Percentiles rank a stretch among this genome's conserved stretches.
phyloP scores from a whole-genome alignment of 2,888 invertebrate genomes.

The Oligia strigilis region DNA sequence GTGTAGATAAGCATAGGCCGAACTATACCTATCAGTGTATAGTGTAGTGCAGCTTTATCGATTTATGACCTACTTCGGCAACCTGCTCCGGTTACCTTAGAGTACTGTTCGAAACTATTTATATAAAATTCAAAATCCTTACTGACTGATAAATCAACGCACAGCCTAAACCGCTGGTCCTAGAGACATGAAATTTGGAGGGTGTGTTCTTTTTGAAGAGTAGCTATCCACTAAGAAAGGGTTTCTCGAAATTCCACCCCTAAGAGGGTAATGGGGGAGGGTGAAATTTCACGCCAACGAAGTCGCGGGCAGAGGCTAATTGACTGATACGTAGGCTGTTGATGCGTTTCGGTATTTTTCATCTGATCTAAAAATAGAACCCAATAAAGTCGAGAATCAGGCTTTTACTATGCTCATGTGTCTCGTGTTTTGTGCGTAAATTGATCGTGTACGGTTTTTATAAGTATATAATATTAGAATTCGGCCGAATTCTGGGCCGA shows the following conservation, averaged over 20 bases:
- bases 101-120: not conserved
- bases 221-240: too few species aligned
- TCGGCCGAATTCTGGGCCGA: too few species aligned
- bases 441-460: constrained; percentile 22
- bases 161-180: too few species aligned
- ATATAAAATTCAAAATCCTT: too few species aligned
- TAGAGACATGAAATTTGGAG: too few species aligned
- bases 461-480: constrained; percentile 40
- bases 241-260: too few species aligned
- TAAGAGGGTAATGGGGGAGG: too few species aligned
- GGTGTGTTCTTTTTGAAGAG: too few species aligned
- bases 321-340: not conserved
- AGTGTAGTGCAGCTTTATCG: constrained; percentile 56
- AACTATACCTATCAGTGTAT: constrained; percentile 38
- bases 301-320: not conserved
- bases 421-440: constrained; percentile 10
- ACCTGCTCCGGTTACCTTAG: constrained; percentile 39
- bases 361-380: constrained; percentile 28
- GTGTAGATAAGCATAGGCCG: constrained; percentile 49
- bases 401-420: not conserved
- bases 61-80: constrained; percentile 57
- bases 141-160: too few species aligned
- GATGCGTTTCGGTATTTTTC: not conserved
- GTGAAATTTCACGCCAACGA: too few species aligned
- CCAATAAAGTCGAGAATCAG: constrained; percentile 12